A percentile compares a stretch with the other conserved stretches of the same genome.
Evolutionary conservation across 2,113 vertebrate species (phyloP).

Genomic region (Bambusicola thoracicus): DNA sequence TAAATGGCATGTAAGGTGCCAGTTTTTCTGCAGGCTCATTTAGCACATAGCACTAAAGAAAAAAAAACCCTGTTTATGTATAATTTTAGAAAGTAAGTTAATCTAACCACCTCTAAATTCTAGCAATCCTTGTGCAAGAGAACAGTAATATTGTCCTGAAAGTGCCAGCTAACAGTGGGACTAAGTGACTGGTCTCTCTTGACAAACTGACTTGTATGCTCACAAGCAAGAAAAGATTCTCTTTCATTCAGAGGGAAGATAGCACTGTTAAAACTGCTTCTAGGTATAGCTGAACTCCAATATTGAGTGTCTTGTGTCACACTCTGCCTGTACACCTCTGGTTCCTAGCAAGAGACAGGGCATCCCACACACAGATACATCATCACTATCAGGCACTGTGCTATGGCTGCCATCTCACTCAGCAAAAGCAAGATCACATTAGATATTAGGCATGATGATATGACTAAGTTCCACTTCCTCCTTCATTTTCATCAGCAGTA

Average conservation of each 20-base stretch:
- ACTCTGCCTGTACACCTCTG: not conserved
- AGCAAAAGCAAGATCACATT: not conserved
- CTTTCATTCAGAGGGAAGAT: not conserved
- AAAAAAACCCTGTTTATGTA: not conserved
- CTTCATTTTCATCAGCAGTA: conserved; percentile 32
- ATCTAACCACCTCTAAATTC: not conserved
- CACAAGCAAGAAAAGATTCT: not conserved
- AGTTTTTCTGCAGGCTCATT: conserved; percentile 34
- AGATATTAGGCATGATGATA: not conserved
- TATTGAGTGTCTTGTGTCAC: not conserved
- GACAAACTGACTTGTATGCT: not conserved
- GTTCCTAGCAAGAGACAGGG: not conserved
- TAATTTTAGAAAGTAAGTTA: not conserved
- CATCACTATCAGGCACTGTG: not conserved
- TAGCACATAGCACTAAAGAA: not conserved
- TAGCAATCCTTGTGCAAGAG: not conserved
- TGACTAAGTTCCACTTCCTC: conserved; percentile 7
- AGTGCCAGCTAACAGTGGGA: not conserved
- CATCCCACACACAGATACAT: not conserved
- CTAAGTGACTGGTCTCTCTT: not conserved
- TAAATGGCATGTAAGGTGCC: not conserved
- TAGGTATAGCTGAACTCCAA: not conserved
- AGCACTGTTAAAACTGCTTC: not conserved
- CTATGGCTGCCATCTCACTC: not conserved
- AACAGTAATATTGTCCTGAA: not conserved